Base-by-base conservation (phyloP, 1,140 invertebrate species). In the Scaptomyza hsui region DNA sequence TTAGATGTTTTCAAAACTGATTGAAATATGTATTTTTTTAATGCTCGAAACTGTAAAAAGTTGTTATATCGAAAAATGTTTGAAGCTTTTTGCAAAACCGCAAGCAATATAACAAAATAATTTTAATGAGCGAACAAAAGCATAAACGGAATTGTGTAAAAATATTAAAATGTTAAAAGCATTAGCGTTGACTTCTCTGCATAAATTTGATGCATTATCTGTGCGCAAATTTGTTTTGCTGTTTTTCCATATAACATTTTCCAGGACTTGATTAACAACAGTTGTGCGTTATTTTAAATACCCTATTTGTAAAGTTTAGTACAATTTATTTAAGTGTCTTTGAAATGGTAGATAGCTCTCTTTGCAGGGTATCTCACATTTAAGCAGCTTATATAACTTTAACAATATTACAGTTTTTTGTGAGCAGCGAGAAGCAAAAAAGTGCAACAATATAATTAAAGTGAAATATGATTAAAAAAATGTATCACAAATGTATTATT, bases 361-460 rank as follows among this genome's bases (percentile, higher is more conserved):
- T 29, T 9, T 29, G 6, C 13, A 47, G 44, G 35, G 24, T 59
- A 59, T 49, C 12, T n/a, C 12, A 0, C 0, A 18, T 29, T 48
- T 35, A 37, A 21, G 15, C 26, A n/a, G 32, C 32, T n/a, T 37
- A 37, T 37, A 37, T n/a, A 49, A 77, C 48, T 51, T 60, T 41
- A 18, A 5, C 4, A 1, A 39, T 55, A 15, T 13, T 4, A 26
- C 16, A 12, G 18, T 24, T 10, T 12, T n/a, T 55, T 41, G 45
- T 69, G 63, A 49, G 13, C 21, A 49, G 24, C 47, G 12, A 2
- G n/a, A 16, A 5, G 19, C 13, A 19, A 29, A 64, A 72, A 67
- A 60, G 6, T 44, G 29, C 52, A 57, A 32, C 45, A 18, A 52
- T 37, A 56, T 56, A 70, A 64, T 64, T 70, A 26, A 56, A 49